These are phyloP conservation scores for Xylocopa sonorina DNA, from an alignment of 1,140 invertebrate species.

Conservation along the genomic window DNA sequence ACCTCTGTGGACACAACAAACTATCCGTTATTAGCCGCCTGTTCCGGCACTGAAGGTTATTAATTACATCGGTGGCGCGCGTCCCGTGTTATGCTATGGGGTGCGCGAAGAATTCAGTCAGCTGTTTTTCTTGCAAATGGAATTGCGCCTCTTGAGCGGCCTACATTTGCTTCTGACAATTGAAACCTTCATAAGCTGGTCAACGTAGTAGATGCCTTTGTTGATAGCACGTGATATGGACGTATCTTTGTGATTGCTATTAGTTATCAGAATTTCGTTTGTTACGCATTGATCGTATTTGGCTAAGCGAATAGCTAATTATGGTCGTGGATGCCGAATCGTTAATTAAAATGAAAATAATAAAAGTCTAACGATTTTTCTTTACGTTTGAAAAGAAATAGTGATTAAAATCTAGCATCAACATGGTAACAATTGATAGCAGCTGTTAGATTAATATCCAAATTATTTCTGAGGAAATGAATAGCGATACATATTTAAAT, in stretches of 20 bases:
- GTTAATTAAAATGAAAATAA: too few relatives aligned
- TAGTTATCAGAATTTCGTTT: not conserved
- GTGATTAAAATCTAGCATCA: too few relatives aligned
- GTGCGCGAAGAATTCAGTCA: slow-evolving; percentile 35
- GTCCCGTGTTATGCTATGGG: slow-evolving; percentile 22
- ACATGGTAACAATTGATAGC: too few relatives aligned
- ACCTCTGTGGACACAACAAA: slow-evolving; percentile 48
- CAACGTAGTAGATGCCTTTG: not conserved
- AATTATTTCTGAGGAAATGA: too few relatives aligned
- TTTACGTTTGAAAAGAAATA: too few relatives aligned
- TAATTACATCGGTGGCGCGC: slow-evolving; percentile 50
- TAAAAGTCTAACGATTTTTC: too few relatives aligned
- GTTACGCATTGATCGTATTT: not conserved
- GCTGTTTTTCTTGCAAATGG: slow-evolving; percentile 33
- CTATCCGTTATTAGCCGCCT: slow-evolving; percentile 51
- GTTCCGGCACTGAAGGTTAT: slow-evolving; percentile 56
- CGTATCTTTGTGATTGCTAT: not conserved
- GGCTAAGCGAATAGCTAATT: fast-evolving
- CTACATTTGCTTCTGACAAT: slow-evolving; percentile 13
- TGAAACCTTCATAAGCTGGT: not conserved
- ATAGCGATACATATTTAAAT: too few relatives aligned
- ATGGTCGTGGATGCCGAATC: too few relatives aligned
- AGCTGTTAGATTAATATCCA: too few relatives aligned
- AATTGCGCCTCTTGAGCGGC: slow-evolving; percentile 27
- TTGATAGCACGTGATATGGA: not conserved